Conservation (phyloP, 2,888 invertebrate genomes). For the Nymphalis urticae region DNA sequence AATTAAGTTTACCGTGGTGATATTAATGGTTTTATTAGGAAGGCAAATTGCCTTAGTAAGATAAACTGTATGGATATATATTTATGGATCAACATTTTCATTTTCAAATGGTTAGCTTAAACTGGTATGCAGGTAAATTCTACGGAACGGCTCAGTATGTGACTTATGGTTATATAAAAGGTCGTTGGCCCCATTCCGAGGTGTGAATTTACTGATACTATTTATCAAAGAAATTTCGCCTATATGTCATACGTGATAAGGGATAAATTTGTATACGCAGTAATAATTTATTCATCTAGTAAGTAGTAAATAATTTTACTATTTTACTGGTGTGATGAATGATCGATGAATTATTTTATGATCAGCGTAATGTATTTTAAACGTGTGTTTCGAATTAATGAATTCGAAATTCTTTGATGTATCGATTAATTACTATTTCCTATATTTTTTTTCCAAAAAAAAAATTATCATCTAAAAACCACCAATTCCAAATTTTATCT, state of each 20-base stretch:
- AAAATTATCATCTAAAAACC: not conserved
- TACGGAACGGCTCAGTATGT: constrained; percentile 27
- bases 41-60: too few relatives aligned
- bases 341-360: constrained; percentile 12
- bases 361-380: constrained; percentile 10
- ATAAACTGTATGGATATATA: not conserved
- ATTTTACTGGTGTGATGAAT: constrained; percentile 14
- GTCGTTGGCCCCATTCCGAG: constrained; percentile 59
- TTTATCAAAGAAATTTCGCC: constrained; percentile 8
- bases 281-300: constrained; percentile 4
- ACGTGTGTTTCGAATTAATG: not conserved
- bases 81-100: constrained; percentile 10
- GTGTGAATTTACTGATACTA: constrained; percentile 32
- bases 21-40: too few relatives aligned
- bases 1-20: too few relatives aligned
- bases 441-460: too few relatives aligned
- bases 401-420: not conserved
- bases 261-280: constrained; percentile 10
- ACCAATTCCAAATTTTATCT: not conserved
- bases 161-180: constrained; percentile 39
- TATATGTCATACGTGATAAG: constrained; percentile 8
- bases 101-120: constrained; percentile 12
- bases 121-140: constrained; percentile 26
- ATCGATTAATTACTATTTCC: too few relatives aligned
- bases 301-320: constrained; percentile 23